These are phyloP conservation scores for Galaxea fascicularis DNA, from an alignment of 92 coral and sea anemone genomes.

Conservation along the genomic window DNA sequence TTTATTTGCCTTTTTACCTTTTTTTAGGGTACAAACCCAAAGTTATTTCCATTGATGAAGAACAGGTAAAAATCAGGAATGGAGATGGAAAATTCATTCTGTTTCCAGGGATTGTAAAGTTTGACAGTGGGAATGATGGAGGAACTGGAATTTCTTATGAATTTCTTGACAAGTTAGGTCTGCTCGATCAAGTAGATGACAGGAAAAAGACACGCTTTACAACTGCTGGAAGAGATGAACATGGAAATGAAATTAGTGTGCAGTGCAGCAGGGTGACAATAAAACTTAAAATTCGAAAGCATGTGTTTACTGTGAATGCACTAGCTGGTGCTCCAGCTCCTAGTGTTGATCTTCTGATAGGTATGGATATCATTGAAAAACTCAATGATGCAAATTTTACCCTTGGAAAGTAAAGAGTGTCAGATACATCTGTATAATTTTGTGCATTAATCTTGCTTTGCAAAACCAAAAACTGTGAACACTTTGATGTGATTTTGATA, in stretches of 20 bases:
- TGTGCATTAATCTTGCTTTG: no score
- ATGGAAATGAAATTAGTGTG: background rate
- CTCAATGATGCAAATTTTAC: background rate
- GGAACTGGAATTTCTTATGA: background rate
- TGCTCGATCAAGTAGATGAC: background rate
- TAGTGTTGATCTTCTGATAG: background rate
- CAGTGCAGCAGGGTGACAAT: background rate
- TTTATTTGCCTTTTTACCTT: background rate
- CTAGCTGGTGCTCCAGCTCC: background rate
- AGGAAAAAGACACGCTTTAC: background rate
- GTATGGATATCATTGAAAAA: background rate
- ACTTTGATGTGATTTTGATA: no score
- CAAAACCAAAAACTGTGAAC: background rate
- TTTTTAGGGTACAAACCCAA: constrained; percentile 2
- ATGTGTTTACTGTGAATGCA: background rate
- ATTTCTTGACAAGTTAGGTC: background rate
- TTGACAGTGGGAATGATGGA: constrained; percentile 4
- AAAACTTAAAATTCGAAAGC: background rate
- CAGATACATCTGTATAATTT: no score
- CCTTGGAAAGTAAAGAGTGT: background rate
- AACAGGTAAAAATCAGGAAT: background rate
- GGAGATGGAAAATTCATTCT: background rate
- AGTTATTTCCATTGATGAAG: constrained; percentile 21
- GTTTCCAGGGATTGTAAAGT: background rate
- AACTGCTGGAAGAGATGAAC: background rate